Evolutionary conservation across 2,797 vertebrate genomes (phyloP), one percentile per base, ranked within the genome.

Genomic region (Poecilia gillii): DNA sequence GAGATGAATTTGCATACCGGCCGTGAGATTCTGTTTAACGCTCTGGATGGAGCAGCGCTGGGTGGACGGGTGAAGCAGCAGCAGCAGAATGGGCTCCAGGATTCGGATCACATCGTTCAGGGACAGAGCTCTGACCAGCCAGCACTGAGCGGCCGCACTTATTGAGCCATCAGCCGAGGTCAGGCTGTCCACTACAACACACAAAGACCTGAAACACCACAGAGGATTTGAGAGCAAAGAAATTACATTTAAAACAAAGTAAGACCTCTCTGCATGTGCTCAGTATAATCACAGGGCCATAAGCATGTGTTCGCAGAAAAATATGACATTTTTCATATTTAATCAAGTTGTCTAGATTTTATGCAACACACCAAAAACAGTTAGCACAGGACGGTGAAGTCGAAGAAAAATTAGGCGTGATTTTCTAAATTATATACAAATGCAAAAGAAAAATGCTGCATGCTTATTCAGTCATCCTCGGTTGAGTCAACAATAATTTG

Each of bases 111-210:
- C 97, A 0, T 99, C 99, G 3, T 93, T 95, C 0, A 99, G 96
- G 23, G 98, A 99, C 59, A 99, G 96, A 0, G 98, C 98, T 39
- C 97, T 95, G 71, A 97, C 90, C 81, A 99, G 93, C 99, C 99
- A 99, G 91, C 97, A 97, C 95, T 98, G 98, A 64, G 97, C 97
- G 0, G 97, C 97, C 0, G 98, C 96, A 3, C 97, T 95, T 77
- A 99, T 96, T 36, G 97, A 98, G 0, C 97, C 96, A 0, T 99
- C 98, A 0, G 97, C 90, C 81, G 96, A 97, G 86, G 96, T 96
- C 82, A 99, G 95, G 89, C 97, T 97, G 93, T 99, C 97, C 93
- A 99, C 92, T 79, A 99, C 97, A 33, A 99, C 97, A 80, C 99
- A 99, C 85, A 99, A 93, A 72, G 97, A 98, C 94, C 99, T 99